phyloP scores from a whole-genome alignment of 2,113 vertebrate genomes.

The Callionymus lyra region DNA sequence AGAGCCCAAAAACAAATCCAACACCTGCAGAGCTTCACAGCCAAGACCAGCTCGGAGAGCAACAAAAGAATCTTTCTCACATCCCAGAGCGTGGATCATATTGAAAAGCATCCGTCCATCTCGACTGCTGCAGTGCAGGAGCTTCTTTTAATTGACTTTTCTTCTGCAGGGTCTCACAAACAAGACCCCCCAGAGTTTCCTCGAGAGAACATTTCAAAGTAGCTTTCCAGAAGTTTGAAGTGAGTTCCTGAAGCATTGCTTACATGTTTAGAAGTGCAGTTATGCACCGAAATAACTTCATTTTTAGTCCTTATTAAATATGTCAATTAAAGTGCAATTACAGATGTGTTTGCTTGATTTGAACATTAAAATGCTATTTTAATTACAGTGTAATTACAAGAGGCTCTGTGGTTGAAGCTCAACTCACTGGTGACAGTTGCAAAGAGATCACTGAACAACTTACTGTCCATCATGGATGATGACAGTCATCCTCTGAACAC shows the following conservation, averaged over 20 bases:
- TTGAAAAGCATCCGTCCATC: slow-evolving; percentile 13
- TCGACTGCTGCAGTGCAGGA: slow-evolving; percentile 17
- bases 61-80: too few relatives aligned
- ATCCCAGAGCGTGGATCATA: slow-evolving; percentile 17
- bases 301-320: too few relatives aligned
- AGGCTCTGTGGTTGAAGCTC: too few relatives aligned
- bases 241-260: too few relatives aligned
- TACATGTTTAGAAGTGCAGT: slow-evolving; percentile 8
- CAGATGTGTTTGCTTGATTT: too few relatives aligned
- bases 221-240: too few relatives aligned
- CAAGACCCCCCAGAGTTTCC: slow-evolving; percentile 27
- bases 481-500: too few relatives aligned
- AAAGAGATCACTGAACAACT: too few relatives aligned
- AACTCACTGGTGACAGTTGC: too few relatives aligned
- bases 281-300: too few relatives aligned
- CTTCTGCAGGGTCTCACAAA: slow-evolving; percentile 11
- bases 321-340: too few relatives aligned
- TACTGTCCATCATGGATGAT: too few relatives aligned
- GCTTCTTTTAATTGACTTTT: slow-evolving; percentile 29
- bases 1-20: slow-evolving; percentile 10
- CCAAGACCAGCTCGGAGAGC: slow-evolving; percentile 37
- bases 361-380: neutral
- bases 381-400: neutral
- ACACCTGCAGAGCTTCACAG: slow-evolving; percentile 23
- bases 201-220: slow-evolving; percentile 11